Evolutionary conservation across 2,888 invertebrate species (phyloP).

Genomic region (Harmothoe impar): DNA sequence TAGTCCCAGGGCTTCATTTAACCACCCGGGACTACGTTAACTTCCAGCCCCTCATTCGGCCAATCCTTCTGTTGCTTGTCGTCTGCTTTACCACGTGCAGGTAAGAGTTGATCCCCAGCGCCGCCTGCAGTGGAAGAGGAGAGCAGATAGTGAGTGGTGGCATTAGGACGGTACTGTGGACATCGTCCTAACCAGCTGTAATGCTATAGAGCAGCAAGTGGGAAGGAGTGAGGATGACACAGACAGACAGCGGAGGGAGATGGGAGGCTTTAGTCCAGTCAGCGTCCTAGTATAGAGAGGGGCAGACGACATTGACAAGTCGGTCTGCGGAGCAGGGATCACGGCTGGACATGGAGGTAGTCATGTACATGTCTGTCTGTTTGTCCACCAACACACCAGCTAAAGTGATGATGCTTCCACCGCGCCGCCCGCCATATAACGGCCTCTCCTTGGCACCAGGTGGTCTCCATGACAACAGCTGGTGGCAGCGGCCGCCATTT

Average conservation of each 20-base stretch:
- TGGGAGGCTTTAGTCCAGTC: conserved; percentile 25
- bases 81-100: neutral
- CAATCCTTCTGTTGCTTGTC: neutral
- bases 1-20: conserved; percentile 66
- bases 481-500: neutral
- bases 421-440: conserved; percentile 51
- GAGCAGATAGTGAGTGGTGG: neutral
- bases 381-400: neutral
- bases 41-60: conserved; percentile 67
- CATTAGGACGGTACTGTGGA: neutral
- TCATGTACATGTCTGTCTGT: conserved; percentile 20
- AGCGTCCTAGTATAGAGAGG: neutral
- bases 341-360: conserved; percentile 5
- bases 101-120: neutral
- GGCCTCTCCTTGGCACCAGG: conserved; percentile 48
- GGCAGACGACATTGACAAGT: neutral
- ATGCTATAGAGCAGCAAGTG: neutral
- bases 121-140: neutral
- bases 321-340: neutral
- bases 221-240: neutral
- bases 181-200: neutral
- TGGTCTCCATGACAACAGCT: conserved; percentile 47
- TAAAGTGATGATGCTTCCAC: conserved; percentile 31
- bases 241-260: neutral
- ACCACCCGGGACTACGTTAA: conserved; percentile 70